These are phyloP conservation scores for Punctoribates punctum DNA, from an alignment of 2,888 invertebrate genomes.

Conservation along the genomic window DNA sequence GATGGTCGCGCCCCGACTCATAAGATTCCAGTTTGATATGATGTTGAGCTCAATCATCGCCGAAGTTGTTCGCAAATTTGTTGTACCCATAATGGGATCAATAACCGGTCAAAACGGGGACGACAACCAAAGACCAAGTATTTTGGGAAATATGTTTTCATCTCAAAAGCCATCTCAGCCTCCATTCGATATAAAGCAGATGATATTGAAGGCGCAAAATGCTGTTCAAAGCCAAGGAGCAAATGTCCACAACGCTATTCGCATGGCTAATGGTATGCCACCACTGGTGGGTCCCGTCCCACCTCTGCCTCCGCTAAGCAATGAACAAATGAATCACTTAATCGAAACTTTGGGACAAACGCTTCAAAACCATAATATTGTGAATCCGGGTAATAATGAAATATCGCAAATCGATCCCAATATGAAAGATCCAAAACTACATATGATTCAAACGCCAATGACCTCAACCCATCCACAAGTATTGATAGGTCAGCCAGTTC, in stretches of 20 bases:
- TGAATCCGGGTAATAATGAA: not conserved
- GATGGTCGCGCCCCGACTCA: conserved; percentile 43
- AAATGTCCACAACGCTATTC: conserved; percentile 21
- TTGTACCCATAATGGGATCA: conserved; percentile 38
- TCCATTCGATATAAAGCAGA: conserved; percentile 35
- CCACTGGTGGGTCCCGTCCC: not conserved
- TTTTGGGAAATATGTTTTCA: not conserved
- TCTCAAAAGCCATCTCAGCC: conserved; percentile 7
- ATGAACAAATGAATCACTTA: conserved; percentile 4
- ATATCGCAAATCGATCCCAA: not conserved
- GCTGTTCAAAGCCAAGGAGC: conserved; percentile 31
- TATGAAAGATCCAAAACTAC: not conserved
- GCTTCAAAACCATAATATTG: not conserved
- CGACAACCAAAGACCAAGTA: not conserved
- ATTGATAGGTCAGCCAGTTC: not conserved
- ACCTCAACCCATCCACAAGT: not conserved
- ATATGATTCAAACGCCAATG: not conserved
- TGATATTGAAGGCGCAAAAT: conserved; percentile 38
- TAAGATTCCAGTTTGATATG: conserved; percentile 44
- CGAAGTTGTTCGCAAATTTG: conserved; percentile 43
- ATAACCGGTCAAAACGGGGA: not conserved
- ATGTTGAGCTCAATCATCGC: conserved; percentile 42
- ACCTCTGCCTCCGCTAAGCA: not conserved
- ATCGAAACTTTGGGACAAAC: not conserved
- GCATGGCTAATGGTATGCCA: not conserved